Conservation (phyloP, 1,140 invertebrate species). For the Heliconius himera region DNA sequence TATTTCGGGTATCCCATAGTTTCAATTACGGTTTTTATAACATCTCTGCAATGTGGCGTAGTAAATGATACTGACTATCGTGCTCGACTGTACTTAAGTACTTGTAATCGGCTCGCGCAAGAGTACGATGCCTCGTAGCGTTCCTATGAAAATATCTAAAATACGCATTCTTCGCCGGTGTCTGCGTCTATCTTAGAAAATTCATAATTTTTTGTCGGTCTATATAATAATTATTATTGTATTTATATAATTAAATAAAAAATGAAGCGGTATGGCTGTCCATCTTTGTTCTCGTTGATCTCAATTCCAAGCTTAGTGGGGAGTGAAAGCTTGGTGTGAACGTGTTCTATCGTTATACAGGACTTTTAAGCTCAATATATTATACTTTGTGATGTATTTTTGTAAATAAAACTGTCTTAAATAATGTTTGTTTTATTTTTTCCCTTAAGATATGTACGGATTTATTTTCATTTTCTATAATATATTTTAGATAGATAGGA, state of each 20-base stretch:
- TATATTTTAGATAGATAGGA: neutral
- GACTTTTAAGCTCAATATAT: constrained; percentile 78
- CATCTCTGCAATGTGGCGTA: too few species aligned
- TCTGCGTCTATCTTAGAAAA: too few species aligned
- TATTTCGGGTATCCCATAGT: too few species aligned
- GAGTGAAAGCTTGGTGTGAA: constrained; percentile 48
- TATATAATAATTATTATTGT: neutral
- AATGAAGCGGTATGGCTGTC: constrained; percentile 31
- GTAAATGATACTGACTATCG: too few species aligned
- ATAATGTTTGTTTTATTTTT: constrained; percentile 17
- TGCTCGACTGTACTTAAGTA: too few species aligned
- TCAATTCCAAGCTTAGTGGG: constrained; percentile 57
- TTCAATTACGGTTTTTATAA: too few species aligned
- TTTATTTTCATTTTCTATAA: neutral
- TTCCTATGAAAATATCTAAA: too few species aligned
- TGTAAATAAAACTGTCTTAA: constrained; percentile 47
- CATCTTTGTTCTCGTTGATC: constrained; percentile 55
- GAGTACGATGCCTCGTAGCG: too few species aligned
- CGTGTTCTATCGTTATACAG: constrained; percentile 76
- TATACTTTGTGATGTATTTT: constrained; percentile 78
- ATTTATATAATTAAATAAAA: constrained; percentile 26
- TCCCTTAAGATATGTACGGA: neutral
- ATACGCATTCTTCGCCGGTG: too few species aligned
- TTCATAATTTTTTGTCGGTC: too few species aligned
- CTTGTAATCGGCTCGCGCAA: too few species aligned